Evolutionary conservation across 2,797 vertebrate species (phyloP).

Genomic region (Prunella strophiata): DNA sequence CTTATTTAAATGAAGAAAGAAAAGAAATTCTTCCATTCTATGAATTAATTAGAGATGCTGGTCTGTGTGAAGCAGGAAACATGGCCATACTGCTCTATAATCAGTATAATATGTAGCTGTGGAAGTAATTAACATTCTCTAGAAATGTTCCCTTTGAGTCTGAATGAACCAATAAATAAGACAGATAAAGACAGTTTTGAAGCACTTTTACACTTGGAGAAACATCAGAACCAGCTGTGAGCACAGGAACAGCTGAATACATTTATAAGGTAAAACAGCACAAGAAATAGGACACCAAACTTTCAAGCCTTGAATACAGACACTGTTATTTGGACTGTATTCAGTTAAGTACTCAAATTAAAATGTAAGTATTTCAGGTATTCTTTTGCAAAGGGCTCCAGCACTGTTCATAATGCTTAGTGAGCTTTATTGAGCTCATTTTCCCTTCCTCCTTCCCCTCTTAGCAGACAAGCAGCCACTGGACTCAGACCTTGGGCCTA

Average conservation of each 20-base stretch:
- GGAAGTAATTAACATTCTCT: neutral
- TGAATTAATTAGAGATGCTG: neutral
- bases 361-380: neutral
- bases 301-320: neutral
- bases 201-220: neutral
- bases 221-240: neutral
- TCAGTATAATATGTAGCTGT: neutral
- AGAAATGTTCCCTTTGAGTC: neutral
- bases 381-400: neutral
- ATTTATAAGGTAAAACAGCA: neutral
- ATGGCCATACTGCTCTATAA: neutral
- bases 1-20: neutral
- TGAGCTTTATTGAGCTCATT: neutral
- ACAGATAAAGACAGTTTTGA: neutral
- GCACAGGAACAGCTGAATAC: neutral
- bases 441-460: neutral
- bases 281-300: neutral
- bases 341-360: neutral
- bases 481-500: conserved; percentile 29
- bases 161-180: neutral
- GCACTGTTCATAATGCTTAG: neutral
- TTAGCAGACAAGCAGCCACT: conserved; percentile 32
- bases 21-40: neutral
- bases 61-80: neutral
- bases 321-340: neutral